Conservation (phyloP, 2,797 vertebrate species). For the Sparus aurata region DNA sequence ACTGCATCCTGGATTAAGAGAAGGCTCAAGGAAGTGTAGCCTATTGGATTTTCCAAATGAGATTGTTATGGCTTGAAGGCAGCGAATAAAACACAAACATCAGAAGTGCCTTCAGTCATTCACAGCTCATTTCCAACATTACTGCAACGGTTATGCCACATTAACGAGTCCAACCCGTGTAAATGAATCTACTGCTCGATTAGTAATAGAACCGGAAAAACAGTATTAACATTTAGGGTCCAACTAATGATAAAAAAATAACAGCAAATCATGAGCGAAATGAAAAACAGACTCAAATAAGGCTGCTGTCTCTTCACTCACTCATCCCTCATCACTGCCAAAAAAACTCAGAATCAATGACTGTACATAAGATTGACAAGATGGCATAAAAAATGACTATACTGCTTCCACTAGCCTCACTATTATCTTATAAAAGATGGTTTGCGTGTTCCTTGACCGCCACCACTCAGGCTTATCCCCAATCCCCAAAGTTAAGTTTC, state of each 20-base stretch:
- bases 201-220: slow-evolving; percentile 56
- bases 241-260: slow-evolving; percentile 63
- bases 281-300: slow-evolving; percentile 56
- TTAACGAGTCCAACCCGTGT: slow-evolving; percentile 31
- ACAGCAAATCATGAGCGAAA: slow-evolving; percentile 72
- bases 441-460: slow-evolving; percentile 55
- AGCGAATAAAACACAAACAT: slow-evolving; percentile 59
- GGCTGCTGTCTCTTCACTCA: slow-evolving; percentile 40
- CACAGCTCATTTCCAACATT: slow-evolving; percentile 45
- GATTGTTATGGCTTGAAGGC: slow-evolving; percentile 57
- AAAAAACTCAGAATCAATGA: slow-evolving; percentile 48
- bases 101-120: slow-evolving; percentile 44
- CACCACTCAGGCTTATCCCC: slow-evolving; percentile 44
- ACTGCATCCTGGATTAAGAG: slow-evolving; percentile 34
- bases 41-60: slow-evolving; percentile 42
- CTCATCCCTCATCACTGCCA: slow-evolving; percentile 39
- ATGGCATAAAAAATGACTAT: slow-evolving; percentile 54
- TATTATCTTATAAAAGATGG: slow-evolving; percentile 52
- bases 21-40: slow-evolving; percentile 21
- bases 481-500: slow-evolving; percentile 30
- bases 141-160: slow-evolving; percentile 30
- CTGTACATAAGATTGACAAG: slow-evolving; percentile 53
- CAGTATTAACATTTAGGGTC: slow-evolving; percentile 47
- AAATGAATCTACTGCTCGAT: slow-evolving; percentile 50
- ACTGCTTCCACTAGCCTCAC: slow-evolving; percentile 40